Evolutionary conservation across 1,140 invertebrate species (phyloP), one percentile per base, ranked within the genome.

Genomic region (Archivesica marissinica): DNA sequence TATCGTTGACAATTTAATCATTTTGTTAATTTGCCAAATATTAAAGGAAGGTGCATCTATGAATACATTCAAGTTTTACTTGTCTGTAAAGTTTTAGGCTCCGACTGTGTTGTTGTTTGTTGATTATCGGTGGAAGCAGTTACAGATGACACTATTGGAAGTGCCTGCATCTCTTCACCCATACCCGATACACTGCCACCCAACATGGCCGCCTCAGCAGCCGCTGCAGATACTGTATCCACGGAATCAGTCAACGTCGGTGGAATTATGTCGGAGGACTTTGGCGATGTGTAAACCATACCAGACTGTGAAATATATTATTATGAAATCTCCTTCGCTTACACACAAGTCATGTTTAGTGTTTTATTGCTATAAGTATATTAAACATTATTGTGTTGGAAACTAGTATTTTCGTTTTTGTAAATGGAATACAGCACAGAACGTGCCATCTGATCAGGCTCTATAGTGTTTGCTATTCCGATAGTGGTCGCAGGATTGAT

Each of bases 151-250:
- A n/a, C 9, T 15, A 35, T 50, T 77, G 79, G 41, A 41, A 72
- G 64, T 52, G 74, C 25, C 20, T 80, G 74, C 56, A 79, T 28
- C 44, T 79, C 77, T 28, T 66, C 44, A 17, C 23, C 25, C n/a
- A 66, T 66, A 13, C 41, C 52, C 7, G 77, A 28, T 38, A 33
- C 59, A 44, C 44, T 30, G 0, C 38, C 68, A 28, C 77, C 77
- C 39, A 66, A 38, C 59, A 66, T 79, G 13, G 56, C 52, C 33
- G 76, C 56, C n/a, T 47, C n/a, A n/a, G 76, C 44, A 33, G 56
- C 41, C 33, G 77, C 50, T 61, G 75, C 75, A 20, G 75, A 77
- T 47, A 77, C 75, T 2, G 77, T 68, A 13, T 79, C 77, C 61
- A 79, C 50, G 61, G 59, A 39, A 20, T 72, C 41, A 44, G 23